phyloP scores from a whole-genome alignment of 2,113 vertebrate genomes.

The Strix aluco region DNA sequence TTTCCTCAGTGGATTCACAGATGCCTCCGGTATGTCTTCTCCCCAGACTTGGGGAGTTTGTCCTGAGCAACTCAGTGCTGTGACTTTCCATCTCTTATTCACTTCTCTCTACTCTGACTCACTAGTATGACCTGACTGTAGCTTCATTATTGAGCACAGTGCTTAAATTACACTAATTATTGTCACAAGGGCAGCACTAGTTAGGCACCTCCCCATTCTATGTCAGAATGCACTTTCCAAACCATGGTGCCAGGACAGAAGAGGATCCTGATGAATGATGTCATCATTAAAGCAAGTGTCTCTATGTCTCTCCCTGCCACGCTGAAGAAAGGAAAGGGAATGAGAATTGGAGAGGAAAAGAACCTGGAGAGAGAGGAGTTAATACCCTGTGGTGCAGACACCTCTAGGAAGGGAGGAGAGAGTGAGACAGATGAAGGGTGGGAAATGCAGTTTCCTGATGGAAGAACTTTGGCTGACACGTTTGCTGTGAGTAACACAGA shows the following conservation, averaged over 20 bases:
- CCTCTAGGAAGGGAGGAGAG: slow-evolving; percentile 6
- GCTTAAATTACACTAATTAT: background rate
- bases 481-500: background rate
- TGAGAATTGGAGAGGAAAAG: background rate
- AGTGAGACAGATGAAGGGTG: background rate
- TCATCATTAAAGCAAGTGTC: background rate
- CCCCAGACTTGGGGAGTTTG: background rate
- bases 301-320: background rate
- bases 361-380: background rate
- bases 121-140: background rate
- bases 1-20: background rate
- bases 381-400: background rate
- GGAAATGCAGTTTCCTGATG: slow-evolving; percentile 35
- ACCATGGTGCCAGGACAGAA: background rate
- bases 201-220: background rate
- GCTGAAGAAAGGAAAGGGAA: background rate
- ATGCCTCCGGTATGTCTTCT: background rate
- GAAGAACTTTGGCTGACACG: slow-evolving; percentile 32
- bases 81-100: background rate
- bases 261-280: fast-evolving
- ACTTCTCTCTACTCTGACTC: background rate
- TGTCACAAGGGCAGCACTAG: background rate
- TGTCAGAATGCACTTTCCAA: background rate
- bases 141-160: background rate
- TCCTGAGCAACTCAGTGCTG: background rate